Percentiles rank a stretch among this genome's conserved stretches.
Evolutionary conservation across 2,888 invertebrate genomes (phyloP).

Genomic region (Laothoe populi): DNA sequence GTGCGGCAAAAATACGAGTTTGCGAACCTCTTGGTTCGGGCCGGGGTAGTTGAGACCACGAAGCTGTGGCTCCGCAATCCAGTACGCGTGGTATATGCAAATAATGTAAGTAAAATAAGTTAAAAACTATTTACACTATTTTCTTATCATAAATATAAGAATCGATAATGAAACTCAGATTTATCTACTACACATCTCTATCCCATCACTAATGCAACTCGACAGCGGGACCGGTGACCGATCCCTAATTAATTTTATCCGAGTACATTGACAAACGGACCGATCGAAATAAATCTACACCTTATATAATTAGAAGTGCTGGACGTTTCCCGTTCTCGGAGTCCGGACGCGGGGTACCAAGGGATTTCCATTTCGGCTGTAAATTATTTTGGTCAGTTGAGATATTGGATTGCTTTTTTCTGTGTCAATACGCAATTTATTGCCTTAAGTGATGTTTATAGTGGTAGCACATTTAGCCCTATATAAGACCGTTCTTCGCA

Average conservation of each 20-base stretch:
- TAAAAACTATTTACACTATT: too few relatives aligned
- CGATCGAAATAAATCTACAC: conserved; percentile 69
- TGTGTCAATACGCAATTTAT: background rate
- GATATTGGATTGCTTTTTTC: conserved; percentile 20
- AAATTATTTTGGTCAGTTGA: conserved; percentile 19
- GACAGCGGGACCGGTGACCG: conserved; percentile 44
- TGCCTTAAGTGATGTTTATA: background rate
- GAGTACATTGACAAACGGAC: conserved; percentile 73
- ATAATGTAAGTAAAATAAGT: too few relatives aligned
- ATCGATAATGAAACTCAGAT: background rate
- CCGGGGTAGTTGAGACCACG: too few relatives aligned
- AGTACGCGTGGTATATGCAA: too few relatives aligned
- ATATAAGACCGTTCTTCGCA: too few relatives aligned
- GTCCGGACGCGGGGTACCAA: conserved; percentile 3
- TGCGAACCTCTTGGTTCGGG: too few relatives aligned
- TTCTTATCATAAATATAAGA: background rate
- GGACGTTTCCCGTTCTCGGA: conserved; percentile 29
- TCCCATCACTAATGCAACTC: conserved; percentile 18
- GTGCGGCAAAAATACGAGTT: too few relatives aligned
- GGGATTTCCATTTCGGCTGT: conserved; percentile 21
- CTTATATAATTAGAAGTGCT: conserved; percentile 67
- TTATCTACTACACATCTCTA: background rate
- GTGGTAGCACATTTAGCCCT: too few relatives aligned
- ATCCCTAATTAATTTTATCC: conserved; percentile 71
- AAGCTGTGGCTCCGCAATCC: too few relatives aligned